Evolutionary conservation across 2,888 invertebrate species (phyloP).

Genomic region (Cryptops parisi): DNA sequence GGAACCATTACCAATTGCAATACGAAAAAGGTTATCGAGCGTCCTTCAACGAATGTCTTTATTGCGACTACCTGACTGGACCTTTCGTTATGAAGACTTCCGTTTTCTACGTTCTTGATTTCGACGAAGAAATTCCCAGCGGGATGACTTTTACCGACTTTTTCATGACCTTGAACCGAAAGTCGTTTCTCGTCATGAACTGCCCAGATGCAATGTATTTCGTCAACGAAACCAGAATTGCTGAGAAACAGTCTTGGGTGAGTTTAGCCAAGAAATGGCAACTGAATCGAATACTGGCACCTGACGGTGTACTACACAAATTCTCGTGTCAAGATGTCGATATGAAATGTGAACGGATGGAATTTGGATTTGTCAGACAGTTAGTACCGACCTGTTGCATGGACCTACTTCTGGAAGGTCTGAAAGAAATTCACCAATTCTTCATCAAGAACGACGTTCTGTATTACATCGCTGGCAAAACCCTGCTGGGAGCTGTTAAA

Average conservation of each 20-base stretch:
- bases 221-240: not conserved
- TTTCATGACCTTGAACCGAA: too few relatives aligned
- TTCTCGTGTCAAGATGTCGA: not conserved
- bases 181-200: too few relatives aligned
- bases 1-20: constrained; percentile 24
- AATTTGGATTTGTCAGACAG: too few relatives aligned
- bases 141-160: too few relatives aligned
- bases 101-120: not conserved
- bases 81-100: constrained; percentile 24
- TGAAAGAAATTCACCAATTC: not conserved
- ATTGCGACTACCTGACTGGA: constrained; percentile 26
- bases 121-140: too few relatives aligned
- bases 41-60: constrained; percentile 26
- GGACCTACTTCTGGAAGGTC: not conserved
- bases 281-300: not conserved
- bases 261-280: not conserved
- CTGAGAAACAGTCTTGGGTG: not conserved
- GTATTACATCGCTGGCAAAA: not conserved
- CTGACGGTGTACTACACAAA: not conserved
- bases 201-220: constrained; percentile 2
- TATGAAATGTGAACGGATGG: too few relatives aligned
- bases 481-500: not conserved
- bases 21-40: constrained; percentile 25
- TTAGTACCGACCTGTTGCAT: not conserved
- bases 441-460: not conserved